Evolutionary conservation across 2,113 vertebrate species (phyloP).

Genomic region (Orcinus orca): DNA sequence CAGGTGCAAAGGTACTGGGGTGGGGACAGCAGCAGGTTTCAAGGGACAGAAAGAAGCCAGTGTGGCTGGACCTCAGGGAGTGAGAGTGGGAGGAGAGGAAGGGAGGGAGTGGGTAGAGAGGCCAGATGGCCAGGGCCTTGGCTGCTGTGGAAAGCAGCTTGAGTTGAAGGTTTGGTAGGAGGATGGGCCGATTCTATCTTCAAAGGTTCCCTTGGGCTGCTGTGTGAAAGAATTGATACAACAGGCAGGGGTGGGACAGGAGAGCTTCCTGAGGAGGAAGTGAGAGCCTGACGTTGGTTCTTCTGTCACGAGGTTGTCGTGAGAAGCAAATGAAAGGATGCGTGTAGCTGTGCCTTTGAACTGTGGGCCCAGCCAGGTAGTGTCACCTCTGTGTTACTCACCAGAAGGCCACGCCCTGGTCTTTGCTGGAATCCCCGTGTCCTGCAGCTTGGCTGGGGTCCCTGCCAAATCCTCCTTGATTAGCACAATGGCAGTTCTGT

Average conservation of each 20-base stretch:
- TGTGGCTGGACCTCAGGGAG: not conserved
- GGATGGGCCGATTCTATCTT: not conserved
- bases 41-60: not conserved
- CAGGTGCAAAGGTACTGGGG: not conserved
- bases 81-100: not conserved
- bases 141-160: not conserved
- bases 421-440: not conserved
- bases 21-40: not conserved
- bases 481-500: not conserved
- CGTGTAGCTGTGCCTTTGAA: accelerated
- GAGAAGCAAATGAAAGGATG: not conserved
- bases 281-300: accelerated
- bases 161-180: not conserved
- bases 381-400: no score
- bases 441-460: no score
- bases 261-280: not conserved
- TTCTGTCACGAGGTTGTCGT: not conserved
- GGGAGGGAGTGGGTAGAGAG: not conserved
- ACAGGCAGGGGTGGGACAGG: not conserved
- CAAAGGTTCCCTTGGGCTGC: not conserved
- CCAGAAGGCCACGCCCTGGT: not conserved
- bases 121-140: not conserved
- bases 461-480: not conserved
- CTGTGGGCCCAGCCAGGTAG: accelerated
- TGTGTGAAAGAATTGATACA: not conserved